Conservation (phyloP, 2,888 invertebrate species). For the Adineta ricciae region DNA sequence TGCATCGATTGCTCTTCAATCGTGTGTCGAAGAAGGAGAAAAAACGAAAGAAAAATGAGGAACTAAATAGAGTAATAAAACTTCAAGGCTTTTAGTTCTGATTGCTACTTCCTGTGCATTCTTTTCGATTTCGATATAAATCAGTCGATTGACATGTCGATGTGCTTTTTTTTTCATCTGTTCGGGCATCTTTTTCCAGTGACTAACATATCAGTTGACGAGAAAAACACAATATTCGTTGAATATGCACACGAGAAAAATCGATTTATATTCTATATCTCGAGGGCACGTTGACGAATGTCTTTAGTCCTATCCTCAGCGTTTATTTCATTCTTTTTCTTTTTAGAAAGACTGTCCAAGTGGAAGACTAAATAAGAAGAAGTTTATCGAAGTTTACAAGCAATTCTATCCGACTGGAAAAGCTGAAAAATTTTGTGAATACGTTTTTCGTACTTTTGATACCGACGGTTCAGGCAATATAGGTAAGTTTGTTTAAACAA, state of each 20-base stretch:
- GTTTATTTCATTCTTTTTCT: not conserved
- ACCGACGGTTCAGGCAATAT: not conserved
- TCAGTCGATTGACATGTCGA: not conserved
- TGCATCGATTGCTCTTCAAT: not conserved
- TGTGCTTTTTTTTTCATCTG: not conserved
- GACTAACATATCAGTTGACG: not conserved
- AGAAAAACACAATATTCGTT: not conserved
- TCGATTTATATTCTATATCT: not conserved
- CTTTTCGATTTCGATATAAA: not conserved
- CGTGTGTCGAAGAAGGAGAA: not conserved
- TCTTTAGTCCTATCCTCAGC: not conserved
- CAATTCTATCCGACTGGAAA: slow-evolving; percentile 12
- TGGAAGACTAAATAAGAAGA: slow-evolving; percentile 11
- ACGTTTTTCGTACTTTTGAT: slow-evolving; percentile 18
- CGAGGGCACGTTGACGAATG: not conserved
- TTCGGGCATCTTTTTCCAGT: not conserved
- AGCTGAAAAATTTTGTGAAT: slow-evolving; percentile 21
- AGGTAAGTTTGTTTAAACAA: not conserved
- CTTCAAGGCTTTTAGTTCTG: not conserved
- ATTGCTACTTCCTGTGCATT: not conserved
- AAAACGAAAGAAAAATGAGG: not conserved
- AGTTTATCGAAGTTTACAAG: slow-evolving; percentile 6
- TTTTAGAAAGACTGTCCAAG: slow-evolving; percentile 16
- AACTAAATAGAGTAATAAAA: not conserved
- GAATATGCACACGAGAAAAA: not conserved